Conservation (phyloP, 2,888 invertebrate genomes). For the Leucania comma region DNA sequence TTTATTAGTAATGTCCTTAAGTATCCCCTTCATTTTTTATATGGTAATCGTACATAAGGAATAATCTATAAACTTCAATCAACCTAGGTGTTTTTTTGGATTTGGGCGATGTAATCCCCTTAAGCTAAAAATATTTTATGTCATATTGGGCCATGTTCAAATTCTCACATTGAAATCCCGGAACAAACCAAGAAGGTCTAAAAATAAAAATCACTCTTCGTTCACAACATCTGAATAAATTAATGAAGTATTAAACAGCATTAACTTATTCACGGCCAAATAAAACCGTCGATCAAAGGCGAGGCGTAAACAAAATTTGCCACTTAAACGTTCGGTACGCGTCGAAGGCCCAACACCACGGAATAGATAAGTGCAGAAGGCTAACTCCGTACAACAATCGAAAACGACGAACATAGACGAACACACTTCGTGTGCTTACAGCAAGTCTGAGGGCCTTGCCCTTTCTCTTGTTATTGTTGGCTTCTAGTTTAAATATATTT, state of each 20-base stretch:
- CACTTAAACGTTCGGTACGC: constrained; percentile 21
- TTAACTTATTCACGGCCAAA: constrained; percentile 42
- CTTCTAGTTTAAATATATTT: no score
- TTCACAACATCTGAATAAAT: constrained; percentile 15
- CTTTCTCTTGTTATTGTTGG: no score
- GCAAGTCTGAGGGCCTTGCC: not conserved
- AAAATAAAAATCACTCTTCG: constrained; percentile 7
- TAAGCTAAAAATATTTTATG: no score
- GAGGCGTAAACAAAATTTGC: constrained; percentile 54
- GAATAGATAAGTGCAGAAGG: constrained; percentile 14
- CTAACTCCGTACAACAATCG: not conserved
- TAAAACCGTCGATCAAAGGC: constrained; percentile 41
- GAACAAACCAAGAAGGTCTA: not conserved
- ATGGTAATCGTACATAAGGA: no score
- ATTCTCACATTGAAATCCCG: not conserved
- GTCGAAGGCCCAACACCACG: not conserved
- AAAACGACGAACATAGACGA: not conserved
- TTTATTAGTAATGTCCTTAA: no score
- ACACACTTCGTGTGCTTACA: not conserved
- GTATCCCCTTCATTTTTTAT: no score
- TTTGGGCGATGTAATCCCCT: no score
- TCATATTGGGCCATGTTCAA: no score
- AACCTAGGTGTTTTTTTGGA: no score
- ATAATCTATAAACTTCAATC: no score
- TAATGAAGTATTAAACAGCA: constrained; percentile 46